Evolutionary conservation across 2,113 vertebrate species (phyloP), one percentile per base, ranked within the genome.

Genomic region (Daubentonia madagascariensis): DNA sequence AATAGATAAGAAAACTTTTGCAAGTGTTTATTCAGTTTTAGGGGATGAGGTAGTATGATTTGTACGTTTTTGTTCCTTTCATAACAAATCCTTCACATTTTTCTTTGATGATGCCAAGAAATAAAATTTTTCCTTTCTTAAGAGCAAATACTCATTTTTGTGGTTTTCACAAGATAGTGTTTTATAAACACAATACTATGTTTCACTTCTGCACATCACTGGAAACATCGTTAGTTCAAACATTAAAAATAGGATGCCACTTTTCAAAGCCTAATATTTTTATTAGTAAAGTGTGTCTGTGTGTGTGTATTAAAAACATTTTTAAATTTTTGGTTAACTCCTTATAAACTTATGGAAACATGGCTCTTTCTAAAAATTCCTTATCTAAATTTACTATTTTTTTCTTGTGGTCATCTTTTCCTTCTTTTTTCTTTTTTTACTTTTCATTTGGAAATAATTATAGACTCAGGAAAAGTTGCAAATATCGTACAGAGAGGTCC

Each of bases 91-190:
- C 54, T 85, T 88, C 78, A 86, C 35, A 32, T 96, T 98, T 98
- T 98, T 97, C 92, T 97, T 96, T 93, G 94, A 97, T 97, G 90
- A 93, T 95, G 81, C 45, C 22, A 96, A 90, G 50, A 95, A 80
- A 78, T 91, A 89, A 97, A 97, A 76, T 10, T 13, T 79, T 8
- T 52, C 25, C 40, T 85, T 95, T 89, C 80, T 96, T 13, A 87
- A 97, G 20, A 96, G 59, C 72, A 85, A 95, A 88, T 54, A 92
- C 12, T 90, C n/a, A 30, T 96, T 96, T 97, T 97, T 97, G 57
- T 97, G 79, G 54, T 95, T 97, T 95, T 96, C 32, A 85, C 79
- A 96, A 93, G 91, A 92, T 75, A 96, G n/a, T 78, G 18, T 89
- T 95, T 93, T 37, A 10, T 61, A 91, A 94, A 75, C 40, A 37